Percentiles rank a stretch among this genome's conserved stretches.
phyloP scores from a whole-genome alignment of 64 coral and sea anemone genomes.

The Pocillopora verrucosa region DNA sequence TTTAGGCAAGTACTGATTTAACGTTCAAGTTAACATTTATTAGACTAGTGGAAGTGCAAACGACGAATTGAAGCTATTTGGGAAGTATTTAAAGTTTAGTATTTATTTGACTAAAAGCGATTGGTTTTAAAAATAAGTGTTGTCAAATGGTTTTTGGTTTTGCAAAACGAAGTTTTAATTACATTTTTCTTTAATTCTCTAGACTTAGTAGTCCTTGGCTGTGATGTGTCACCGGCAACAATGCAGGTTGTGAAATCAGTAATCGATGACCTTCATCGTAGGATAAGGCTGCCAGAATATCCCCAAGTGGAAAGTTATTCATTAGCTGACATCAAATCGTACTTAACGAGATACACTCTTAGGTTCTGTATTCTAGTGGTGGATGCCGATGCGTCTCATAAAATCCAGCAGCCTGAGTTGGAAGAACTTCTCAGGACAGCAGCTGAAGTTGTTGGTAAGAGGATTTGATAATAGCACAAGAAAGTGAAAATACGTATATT shows the following conservation, averaged over 20 bases:
- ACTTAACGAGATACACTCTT: background rate
- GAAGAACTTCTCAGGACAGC: background rate
- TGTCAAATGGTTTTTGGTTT: background rate
- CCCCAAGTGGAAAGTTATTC: background rate
- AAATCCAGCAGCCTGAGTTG: background rate
- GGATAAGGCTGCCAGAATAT: background rate
- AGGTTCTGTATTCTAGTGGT: slow-evolving; percentile 1
- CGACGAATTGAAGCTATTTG: too few relatives aligned
- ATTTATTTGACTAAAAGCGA: too few relatives aligned
- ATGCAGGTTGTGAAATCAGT: background rate
- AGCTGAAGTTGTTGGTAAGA: background rate
- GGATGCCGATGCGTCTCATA: background rate
- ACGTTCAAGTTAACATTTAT: too few relatives aligned
- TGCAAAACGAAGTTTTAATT: background rate
- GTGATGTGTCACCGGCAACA: background rate
- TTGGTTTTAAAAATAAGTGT: too few relatives aligned
- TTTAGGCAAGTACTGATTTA: too few relatives aligned
- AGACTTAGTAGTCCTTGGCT: slow-evolving; percentile 5
- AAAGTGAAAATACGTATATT: too few relatives aligned
- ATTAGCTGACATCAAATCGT: background rate
- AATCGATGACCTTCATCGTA: background rate
- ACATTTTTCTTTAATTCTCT: background rate
- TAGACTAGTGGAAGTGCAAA: too few relatives aligned
- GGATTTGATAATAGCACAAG: too few relatives aligned
- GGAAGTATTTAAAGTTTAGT: too few relatives aligned